phyloP scores from a whole-genome alignment of 2,797 vertebrate species.

The Gambelia wislizenii region DNA sequence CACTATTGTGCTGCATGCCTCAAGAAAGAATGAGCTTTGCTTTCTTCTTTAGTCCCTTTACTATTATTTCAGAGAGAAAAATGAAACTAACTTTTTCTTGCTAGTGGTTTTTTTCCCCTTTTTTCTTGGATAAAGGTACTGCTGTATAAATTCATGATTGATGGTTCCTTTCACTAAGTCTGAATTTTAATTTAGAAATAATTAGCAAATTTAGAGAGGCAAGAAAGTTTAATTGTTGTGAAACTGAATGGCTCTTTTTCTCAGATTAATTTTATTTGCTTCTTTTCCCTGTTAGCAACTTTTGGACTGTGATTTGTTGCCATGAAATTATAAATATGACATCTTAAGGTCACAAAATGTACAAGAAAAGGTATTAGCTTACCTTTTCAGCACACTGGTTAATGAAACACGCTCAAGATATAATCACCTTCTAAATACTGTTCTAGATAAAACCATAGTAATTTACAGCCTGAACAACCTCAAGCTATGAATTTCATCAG shows the following conservation, averaged over 20 bases:
- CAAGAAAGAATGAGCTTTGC: not conserved
- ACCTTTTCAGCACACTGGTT: constrained; percentile 14
- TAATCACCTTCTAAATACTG: constrained; percentile 28
- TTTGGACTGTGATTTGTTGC: not conserved
- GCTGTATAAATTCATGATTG: not conserved
- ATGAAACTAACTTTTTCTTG: not conserved
- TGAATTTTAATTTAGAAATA: not conserved
- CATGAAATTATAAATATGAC: not conserved
- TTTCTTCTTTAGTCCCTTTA: not conserved
- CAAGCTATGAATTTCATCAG: constrained; percentile 46
- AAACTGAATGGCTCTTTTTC: not conserved
- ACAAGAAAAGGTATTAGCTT: not conserved
- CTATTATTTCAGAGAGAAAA: not conserved
- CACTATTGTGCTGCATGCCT: not conserved
- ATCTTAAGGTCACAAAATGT: not conserved
- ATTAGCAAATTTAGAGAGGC: too few species aligned
- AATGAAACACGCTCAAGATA: constrained; percentile 39
- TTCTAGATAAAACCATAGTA: constrained; percentile 14
- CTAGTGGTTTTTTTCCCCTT: not conserved
- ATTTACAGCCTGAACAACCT: constrained; percentile 36
- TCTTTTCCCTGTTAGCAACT: not conserved
- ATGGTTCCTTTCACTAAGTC: not conserved
- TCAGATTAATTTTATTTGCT: not conserved
- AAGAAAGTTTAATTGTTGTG: not conserved
- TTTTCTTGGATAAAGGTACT: not conserved